Conservation (phyloP, 2,888 invertebrate species). For the Barypeithes pellucidus region DNA sequence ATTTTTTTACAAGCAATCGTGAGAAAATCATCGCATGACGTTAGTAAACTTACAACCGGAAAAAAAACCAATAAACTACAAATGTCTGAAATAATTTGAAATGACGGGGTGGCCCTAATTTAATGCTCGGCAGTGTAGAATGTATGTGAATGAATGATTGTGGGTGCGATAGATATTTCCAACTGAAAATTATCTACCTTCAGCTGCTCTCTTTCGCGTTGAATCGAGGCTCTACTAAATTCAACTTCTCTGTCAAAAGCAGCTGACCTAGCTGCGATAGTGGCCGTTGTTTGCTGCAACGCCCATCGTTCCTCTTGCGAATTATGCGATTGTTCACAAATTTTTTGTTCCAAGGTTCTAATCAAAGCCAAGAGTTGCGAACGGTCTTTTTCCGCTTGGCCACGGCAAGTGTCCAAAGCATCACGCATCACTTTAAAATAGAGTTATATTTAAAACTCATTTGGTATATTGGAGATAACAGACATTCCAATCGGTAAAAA, state of each 20-base stretch:
- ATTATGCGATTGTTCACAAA: conserved; percentile 75
- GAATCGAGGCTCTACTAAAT: conserved; percentile 74
- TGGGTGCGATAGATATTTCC: too few relatives aligned
- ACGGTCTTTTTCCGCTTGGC: conserved; percentile 74
- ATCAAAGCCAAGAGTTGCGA: conserved; percentile 73
- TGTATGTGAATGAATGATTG: too few relatives aligned
- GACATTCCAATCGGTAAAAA: too few relatives aligned
- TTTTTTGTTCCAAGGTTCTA: conserved; percentile 74
- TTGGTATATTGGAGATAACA: too few relatives aligned
- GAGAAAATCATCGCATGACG: too few relatives aligned
- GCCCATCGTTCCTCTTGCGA: conserved; percentile 65
- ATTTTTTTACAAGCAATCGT: too few relatives aligned
- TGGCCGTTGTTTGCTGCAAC: conserved; percentile 76
- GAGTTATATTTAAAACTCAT: conserved; percentile 8
- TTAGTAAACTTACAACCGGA: too few relatives aligned
- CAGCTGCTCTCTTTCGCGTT: conserved; percentile 76
- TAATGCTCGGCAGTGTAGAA: too few relatives aligned
- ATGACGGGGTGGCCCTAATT: too few relatives aligned
- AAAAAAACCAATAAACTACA: too few relatives aligned
- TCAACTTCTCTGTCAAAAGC: conserved; percentile 77
- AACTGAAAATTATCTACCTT: conserved; percentile 72
- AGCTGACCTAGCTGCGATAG: conserved; percentile 76
- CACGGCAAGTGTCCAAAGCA: conserved; percentile 74
- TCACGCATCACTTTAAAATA: conserved; percentile 72
- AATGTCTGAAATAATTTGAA: too few relatives aligned